Percentiles rank a stretch among this genome's conserved stretches.
These are phyloP conservation scores for Geophilus truncorum DNA, from an alignment of 2,888 invertebrate genomes.

Conservation along the genomic window DNA sequence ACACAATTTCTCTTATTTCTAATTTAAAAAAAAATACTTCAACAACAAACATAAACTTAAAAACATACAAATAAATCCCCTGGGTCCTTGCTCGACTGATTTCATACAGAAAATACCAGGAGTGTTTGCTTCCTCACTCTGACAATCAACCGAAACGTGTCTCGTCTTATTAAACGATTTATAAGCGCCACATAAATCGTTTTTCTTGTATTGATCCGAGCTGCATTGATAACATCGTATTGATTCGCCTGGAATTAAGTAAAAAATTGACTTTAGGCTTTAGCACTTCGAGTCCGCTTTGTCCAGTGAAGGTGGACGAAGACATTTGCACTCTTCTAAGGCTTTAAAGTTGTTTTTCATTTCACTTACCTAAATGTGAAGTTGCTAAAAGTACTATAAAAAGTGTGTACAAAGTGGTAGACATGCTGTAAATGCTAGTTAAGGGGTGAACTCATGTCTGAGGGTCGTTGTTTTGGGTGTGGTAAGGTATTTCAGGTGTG, in stretches of 20 bases:
- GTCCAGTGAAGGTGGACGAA: background rate
- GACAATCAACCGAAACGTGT: slow-evolving; percentile 88
- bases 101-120: slow-evolving; percentile 97
- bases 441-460: background rate
- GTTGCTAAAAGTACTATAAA: background rate
- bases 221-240: slow-evolving; percentile 93
- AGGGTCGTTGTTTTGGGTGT: background rate
- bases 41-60: no score
- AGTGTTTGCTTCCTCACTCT: slow-evolving; percentile 85
- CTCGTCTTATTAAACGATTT: slow-evolving; percentile 74
- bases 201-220: slow-evolving; percentile 73
- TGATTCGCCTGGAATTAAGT: slow-evolving; percentile 55
- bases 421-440: background rate
- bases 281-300: background rate
- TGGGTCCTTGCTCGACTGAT: slow-evolving; percentile 85
- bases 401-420: background rate
- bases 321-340: background rate
- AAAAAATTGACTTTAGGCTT: background rate
- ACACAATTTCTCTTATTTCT: no score
- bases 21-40: no score
- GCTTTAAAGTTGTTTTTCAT: no score
- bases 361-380: background rate
- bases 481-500: background rate
- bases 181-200: slow-evolving; percentile 88
- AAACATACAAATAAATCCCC: slow-evolving; percentile 92